phyloP scores from a whole-genome alignment of 2,888 invertebrate genomes.

The Hesperia comma region DNA sequence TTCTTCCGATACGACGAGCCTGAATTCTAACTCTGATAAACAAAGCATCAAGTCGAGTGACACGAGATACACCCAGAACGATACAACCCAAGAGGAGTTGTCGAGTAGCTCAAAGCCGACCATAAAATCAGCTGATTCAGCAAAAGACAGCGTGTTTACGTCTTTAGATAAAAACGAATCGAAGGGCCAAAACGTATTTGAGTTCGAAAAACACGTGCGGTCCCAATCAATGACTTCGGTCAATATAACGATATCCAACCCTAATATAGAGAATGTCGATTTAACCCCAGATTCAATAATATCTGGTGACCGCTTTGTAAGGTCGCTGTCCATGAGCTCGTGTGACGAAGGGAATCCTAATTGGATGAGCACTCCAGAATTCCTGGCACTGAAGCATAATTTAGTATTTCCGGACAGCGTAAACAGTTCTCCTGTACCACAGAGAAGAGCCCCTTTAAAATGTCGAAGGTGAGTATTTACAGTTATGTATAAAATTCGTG shows the following conservation, averaged over 20 bases:
- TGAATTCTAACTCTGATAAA: constrained; percentile 81
- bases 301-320: constrained; percentile 82
- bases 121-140: constrained; percentile 68
- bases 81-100: constrained; percentile 72
- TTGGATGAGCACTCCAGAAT: constrained; percentile 92
- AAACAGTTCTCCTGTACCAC: constrained; percentile 89
- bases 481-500: background rate
- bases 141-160: constrained; percentile 66
- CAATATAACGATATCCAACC: constrained; percentile 88
- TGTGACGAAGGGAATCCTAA: constrained; percentile 89
- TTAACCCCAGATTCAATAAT: constrained; percentile 86
- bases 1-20: constrained; percentile 80
- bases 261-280: constrained; percentile 88
- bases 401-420: constrained; percentile 91
- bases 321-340: constrained; percentile 86
- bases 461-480: constrained; percentile 80
- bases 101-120: constrained; percentile 73
- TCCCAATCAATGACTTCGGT: constrained; percentile 86
- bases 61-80: constrained; percentile 70
- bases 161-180: constrained; percentile 72
- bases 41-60: constrained; percentile 77
- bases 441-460: constrained; percentile 85
- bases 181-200: constrained; percentile 65
- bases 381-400: constrained; percentile 91
- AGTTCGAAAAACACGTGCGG: constrained; percentile 75